Percentiles rank a stretch among this genome's conserved stretches.
These are phyloP conservation scores for Papilio aristodemus DNA, from an alignment of 1,140 invertebrate species.

Conservation along the genomic window DNA sequence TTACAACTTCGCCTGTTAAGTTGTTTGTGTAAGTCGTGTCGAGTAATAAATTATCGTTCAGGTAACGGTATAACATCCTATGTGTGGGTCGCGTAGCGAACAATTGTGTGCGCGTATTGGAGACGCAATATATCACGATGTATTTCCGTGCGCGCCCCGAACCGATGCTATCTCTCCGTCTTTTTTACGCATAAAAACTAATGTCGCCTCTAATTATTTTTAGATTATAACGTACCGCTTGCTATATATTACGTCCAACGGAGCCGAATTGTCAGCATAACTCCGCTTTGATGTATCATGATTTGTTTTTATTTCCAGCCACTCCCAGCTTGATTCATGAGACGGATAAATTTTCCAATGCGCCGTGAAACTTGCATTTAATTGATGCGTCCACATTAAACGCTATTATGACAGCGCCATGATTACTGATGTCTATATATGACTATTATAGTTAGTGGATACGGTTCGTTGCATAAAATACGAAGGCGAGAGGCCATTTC, in stretches of 20 bases:
- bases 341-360: conserved; percentile 67
- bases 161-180: conserved; percentile 58
- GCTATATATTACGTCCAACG: conserved; percentile 74
- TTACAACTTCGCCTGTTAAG: conserved; percentile 5
- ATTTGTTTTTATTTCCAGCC: conserved; percentile 78
- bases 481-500: conserved; percentile 30
- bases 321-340: conserved; percentile 73
- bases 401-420: conserved; percentile 62
- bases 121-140: conserved; percentile 66
- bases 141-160: conserved; percentile 69
- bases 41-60: conserved; percentile 18
- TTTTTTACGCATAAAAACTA: conserved; percentile 79
- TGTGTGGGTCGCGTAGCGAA: conserved; percentile 47
- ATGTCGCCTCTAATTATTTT: conserved; percentile 79
- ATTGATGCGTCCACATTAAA: conserved; percentile 65
- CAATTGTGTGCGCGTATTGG: conserved; percentile 57
- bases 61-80: conserved; percentile 42
- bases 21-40: conserved; percentile 11
- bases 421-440: conserved; percentile 40
- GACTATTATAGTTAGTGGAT: conserved; percentile 15
- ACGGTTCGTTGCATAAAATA: conserved; percentile 11
- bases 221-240: conserved; percentile 76
- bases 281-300: conserved; percentile 75
- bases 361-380: conserved; percentile 61
- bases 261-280: conserved; percentile 78